Conservation (phyloP, 2,113 vertebrate genomes). For the Cebidichthys violaceus region DNA sequence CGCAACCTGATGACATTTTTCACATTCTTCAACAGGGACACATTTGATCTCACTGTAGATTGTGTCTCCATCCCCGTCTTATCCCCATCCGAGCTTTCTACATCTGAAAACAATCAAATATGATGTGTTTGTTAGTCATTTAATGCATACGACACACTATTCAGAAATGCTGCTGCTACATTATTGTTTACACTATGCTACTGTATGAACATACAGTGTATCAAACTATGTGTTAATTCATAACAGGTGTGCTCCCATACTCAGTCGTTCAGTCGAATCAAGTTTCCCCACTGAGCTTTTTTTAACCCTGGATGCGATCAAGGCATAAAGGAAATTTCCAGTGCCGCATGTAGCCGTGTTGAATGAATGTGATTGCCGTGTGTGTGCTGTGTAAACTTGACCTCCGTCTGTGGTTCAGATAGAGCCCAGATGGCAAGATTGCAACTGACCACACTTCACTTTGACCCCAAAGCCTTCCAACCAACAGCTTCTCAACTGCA, state of each 20-base stretch:
- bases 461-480: conserved; percentile 48
- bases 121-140: background rate
- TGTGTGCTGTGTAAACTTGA: conserved; percentile 74
- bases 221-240: conserved; percentile 59
- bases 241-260: conserved; percentile 61
- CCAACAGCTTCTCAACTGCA: conserved; percentile 1
- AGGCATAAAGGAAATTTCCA: conserved; percentile 78
- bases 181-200: conserved; percentile 5
- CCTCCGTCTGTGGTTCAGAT: conserved; percentile 65
- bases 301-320: conserved; percentile 52
- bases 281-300: conserved; percentile 66
- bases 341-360: conserved; percentile 60
- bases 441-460: conserved; percentile 62
- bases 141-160: background rate
- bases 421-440: conserved; percentile 75
- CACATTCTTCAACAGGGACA: conserved; percentile 38
- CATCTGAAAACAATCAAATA: background rate
- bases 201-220: conserved; percentile 5
- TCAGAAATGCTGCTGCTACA: conserved; percentile 21
- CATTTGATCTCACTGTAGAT: conserved; percentile 22
- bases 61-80: background rate
- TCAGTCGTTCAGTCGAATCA: conserved; percentile 35
- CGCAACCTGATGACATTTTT: conserved; percentile 24
- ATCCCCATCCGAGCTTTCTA: background rate
- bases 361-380: conserved; percentile 67